phyloP scores from a whole-genome alignment of 2,797 vertebrate genomes.

The Malurus leucopterus region DNA sequence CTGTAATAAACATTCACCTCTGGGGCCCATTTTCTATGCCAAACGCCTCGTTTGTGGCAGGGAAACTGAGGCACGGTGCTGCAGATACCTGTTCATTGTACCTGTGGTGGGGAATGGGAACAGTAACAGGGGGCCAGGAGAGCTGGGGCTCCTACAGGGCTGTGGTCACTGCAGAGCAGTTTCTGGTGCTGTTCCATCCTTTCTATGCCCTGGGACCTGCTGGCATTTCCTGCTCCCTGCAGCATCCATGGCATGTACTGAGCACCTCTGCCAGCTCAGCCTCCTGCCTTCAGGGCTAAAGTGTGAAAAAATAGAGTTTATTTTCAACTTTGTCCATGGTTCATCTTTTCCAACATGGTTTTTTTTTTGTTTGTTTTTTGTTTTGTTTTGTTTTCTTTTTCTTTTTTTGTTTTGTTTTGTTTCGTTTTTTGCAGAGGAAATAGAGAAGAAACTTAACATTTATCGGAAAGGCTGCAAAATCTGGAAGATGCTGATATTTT shows the following conservation, averaged over 20 bases:
- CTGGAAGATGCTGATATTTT: constrained; percentile 97
- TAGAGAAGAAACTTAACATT: constrained; percentile 91
- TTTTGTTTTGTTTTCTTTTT: neutral
- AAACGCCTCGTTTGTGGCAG: neutral
- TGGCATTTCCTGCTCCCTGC: neutral
- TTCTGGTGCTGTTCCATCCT: neutral
- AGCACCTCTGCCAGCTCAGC: neutral
- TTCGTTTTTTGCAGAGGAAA: constrained; percentile 81
- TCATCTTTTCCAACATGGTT: neutral
- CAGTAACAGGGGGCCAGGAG: neutral
- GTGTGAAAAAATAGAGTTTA: neutral
- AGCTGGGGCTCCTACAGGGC: neutral
- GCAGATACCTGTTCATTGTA: neutral
- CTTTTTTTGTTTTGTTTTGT: neutral
- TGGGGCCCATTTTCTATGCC: neutral
- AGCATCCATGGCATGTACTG: neutral
- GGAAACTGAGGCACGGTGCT: neutral
- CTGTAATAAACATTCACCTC: neutral
- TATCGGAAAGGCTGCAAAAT: constrained; percentile 95
- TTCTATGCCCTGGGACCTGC: neutral
- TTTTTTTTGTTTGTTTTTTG: neutral
- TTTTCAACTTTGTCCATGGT: neutral
- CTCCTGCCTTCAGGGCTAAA: neutral
- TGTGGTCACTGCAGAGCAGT: neutral
- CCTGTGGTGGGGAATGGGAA: neutral